Evolutionary conservation across 2,113 vertebrate genomes (phyloP), one percentile per base, ranked within the genome.

Genomic region (Prionailurus bengalensis): DNA sequence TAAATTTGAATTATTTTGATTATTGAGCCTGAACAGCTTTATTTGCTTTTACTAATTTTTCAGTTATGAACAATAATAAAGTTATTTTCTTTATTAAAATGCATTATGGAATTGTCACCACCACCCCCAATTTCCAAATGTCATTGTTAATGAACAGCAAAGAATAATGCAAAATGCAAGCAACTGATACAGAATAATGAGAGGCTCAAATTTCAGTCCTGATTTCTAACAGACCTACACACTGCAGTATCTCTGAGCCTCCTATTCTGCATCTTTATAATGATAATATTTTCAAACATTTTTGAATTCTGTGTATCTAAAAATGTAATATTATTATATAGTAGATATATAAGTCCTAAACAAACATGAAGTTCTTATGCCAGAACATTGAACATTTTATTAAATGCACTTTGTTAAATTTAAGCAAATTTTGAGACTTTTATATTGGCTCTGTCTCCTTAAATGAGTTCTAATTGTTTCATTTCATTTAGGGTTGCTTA

Each of bases 1-100:
- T 96, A 90, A 81, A 91, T 93, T 93, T 80, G 71, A 93, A 93
- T 84, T 89, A 88, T 81, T 95, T 91, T 76, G 21, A 70, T 84
- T 68, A 94, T 79, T 65, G 31, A 63, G 6, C 74, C 42, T 51
- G 36, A 93, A 70, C 6, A 31, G n/a, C 79, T 94, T 97, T 87
- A 63, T 63, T 96, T 74, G 12, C 9, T 39, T 92, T 91, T 74
- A 78, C 42, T 87, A 94, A 42, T 65, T 70, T 89, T 95, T 96
- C 19, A 61, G 55, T 76, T 81, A 71, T 94, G 39, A 87, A 94
- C 58, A 68, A 51, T 95, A 93, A 90, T 70, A 89, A 83, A 94
- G 68, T 73, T 53, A 76, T 2, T 73, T 58, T 88, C 70, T 87
- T 92, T 80, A 66, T 83, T 68, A 81, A 80, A 9, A 68, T 89